phyloP scores from a whole-genome alignment of 2,797 vertebrate species.

The Esox lucius region DNA sequence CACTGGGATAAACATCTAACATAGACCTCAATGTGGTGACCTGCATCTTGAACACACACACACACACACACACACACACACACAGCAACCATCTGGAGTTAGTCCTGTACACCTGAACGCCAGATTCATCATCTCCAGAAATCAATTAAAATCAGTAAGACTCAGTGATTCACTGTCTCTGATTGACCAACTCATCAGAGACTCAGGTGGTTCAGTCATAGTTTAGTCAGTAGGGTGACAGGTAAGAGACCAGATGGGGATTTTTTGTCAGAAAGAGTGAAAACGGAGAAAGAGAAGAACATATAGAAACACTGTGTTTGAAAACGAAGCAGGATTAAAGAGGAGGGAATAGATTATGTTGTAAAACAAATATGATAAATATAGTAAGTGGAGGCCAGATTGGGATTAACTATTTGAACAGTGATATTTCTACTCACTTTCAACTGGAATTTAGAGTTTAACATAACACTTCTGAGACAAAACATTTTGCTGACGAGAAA shows the following conservation, averaged over 20 bases:
- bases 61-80: slow-evolving; percentile 9
- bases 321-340: background rate
- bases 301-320: too few species aligned
- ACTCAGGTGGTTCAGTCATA: slow-evolving; percentile 37
- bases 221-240: background rate
- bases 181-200: slow-evolving; percentile 35
- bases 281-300: background rate
- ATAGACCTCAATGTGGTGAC: too few species aligned
- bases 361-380: slow-evolving; percentile 5
- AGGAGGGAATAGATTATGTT: background rate
- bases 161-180: slow-evolving; percentile 48
- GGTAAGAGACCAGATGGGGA: slow-evolving; percentile 12
- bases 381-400: background rate
- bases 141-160: slow-evolving; percentile 67
- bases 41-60: slow-evolving; percentile 30
- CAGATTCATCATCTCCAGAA: slow-evolving; percentile 61
- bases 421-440: background rate
- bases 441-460: background rate
- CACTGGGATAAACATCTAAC: slow-evolving; percentile 22
- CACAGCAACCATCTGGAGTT: slow-evolving; percentile 64
- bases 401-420: background rate
- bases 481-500: background rate
- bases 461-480: background rate
- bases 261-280: background rate
- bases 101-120: slow-evolving; percentile 33